Conservation (phyloP, 2,797 vertebrate genomes). For the Ciconia nigra region DNA sequence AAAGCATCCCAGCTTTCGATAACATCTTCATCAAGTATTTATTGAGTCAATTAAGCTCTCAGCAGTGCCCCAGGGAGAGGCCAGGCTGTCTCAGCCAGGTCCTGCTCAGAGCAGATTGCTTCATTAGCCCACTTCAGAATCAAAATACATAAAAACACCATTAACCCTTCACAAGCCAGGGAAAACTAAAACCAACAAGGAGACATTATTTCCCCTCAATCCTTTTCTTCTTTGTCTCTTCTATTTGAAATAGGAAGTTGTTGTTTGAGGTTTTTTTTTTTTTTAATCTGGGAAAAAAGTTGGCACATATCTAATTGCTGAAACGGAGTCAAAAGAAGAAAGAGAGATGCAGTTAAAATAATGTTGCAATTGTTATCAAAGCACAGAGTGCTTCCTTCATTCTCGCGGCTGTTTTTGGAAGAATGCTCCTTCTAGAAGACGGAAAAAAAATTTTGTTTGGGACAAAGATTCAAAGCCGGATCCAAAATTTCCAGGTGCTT, state of each 20-base stretch:
- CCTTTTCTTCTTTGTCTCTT: neutral
- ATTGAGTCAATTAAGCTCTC: constrained; percentile 59
- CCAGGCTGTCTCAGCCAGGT: constrained; percentile 38
- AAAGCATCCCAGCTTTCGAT: neutral
- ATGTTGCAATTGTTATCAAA: constrained; percentile 53
- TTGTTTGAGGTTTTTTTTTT: neutral
- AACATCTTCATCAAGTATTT: constrained; percentile 55
- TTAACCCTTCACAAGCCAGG: constrained; percentile 20
- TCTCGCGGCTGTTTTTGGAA: constrained; percentile 38
- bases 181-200: neutral
- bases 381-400: constrained; percentile 6
- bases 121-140: constrained; percentile 45
- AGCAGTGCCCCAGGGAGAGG: constrained; percentile 45
- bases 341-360: constrained; percentile 33
- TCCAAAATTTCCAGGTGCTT: constrained; percentile 67
- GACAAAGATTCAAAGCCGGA: constrained; percentile 11
- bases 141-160: neutral
- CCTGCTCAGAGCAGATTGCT: constrained; percentile 41
- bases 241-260: neutral
- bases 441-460: neutral
- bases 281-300: neutral
- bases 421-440: constrained; percentile 7
- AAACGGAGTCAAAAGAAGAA: neutral
- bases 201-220: neutral
- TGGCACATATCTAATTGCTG: neutral